Evolutionary conservation across 1,140 invertebrate species (phyloP).

Genomic region (Achroia grisella): DNA sequence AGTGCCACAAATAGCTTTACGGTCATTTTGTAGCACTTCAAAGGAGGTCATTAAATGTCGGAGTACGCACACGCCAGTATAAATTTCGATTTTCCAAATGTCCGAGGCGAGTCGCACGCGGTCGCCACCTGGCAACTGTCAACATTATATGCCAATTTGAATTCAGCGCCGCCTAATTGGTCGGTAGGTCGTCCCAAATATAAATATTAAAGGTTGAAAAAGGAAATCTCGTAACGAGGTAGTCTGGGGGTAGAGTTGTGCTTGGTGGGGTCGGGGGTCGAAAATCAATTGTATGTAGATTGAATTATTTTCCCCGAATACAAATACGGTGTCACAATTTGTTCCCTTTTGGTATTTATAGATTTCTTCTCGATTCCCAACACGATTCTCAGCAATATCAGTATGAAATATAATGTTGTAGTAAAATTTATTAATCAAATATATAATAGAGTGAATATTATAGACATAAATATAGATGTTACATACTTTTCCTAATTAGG

Average conservation of each 20-base stretch:
- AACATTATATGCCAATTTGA: conserved; percentile 59
- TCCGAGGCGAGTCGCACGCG: conserved; percentile 15
- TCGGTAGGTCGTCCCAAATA: conserved; percentile 42
- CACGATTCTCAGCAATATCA: too few relatives aligned
- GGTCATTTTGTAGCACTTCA: conserved; percentile 61
- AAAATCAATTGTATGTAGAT: conserved; percentile 7
- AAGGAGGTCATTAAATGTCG: conserved; percentile 60
- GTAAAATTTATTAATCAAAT: too few relatives aligned
- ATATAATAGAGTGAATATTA: too few relatives aligned
- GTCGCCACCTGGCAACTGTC: conserved; percentile 53
- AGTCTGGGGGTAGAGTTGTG: background rate
- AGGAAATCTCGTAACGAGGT: conserved; percentile 25
- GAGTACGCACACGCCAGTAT: conserved; percentile 22
- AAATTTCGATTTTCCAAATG: conserved; percentile 36
- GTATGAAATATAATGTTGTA: too few relatives aligned
- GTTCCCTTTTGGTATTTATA: too few relatives aligned
- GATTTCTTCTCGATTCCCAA: too few relatives aligned
- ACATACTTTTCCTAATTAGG: too few relatives aligned
- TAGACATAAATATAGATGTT: too few relatives aligned
- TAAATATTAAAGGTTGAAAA: conserved; percentile 37
- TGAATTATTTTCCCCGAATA: conserved; percentile 10
- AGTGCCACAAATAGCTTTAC: conserved; percentile 43
- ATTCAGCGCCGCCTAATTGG: conserved; percentile 51
- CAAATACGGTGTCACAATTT: conserved; percentile 3
- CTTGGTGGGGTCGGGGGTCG: background rate